Evolutionary conservation across 2,888 invertebrate genomes (phyloP).

Genomic region (Amaurobius ferox): DNA sequence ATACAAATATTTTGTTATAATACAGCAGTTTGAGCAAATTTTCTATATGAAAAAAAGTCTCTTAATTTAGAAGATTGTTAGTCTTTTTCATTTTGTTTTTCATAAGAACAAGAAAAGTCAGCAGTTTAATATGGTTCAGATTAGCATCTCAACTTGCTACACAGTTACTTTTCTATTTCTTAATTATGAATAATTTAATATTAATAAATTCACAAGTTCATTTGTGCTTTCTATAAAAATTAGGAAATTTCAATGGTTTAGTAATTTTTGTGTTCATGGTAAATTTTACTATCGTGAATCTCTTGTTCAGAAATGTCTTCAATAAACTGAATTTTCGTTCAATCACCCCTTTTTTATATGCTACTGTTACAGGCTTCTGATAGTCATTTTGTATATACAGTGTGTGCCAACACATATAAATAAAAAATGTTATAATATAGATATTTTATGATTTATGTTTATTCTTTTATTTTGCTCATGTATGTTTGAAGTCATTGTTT

Average conservation of each 20-base stretch:
- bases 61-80: background rate
- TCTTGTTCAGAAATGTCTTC: background rate
- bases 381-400: constrained; percentile 1
- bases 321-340: background rate
- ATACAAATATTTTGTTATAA: no score
- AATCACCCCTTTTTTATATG: background rate
- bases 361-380: background rate
- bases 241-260: background rate
- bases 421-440: background rate
- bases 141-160: background rate
- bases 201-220: background rate
- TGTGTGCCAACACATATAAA: background rate
- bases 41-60: background rate
- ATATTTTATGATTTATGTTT: background rate
- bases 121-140: no score
- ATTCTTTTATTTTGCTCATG: constrained; percentile 8
- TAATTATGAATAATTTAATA: background rate
- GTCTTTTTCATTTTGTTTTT: background rate
- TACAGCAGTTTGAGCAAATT: no score
- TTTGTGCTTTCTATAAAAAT: background rate
- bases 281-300: background rate
- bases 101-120: background rate
- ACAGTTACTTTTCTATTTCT: background rate
- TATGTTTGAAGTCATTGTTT: background rate
- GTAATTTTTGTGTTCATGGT: background rate